A percentile compares a stretch with the other conserved stretches of the same genome.
Evolutionary conservation across 2,888 invertebrate species (phyloP).

Genomic region (Ceraclea dissimilis): DNA sequence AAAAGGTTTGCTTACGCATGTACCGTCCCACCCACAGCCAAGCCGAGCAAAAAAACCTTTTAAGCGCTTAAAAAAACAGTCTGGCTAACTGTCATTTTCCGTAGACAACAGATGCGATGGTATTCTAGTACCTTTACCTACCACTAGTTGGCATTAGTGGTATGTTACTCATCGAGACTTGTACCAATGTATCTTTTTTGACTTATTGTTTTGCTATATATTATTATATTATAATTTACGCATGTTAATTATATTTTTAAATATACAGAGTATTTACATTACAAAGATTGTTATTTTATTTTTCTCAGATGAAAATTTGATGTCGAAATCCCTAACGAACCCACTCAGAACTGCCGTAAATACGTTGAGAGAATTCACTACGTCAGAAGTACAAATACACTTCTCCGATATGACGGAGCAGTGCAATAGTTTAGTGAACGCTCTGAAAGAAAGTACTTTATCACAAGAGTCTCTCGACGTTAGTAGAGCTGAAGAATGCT

Average conservation of each 20-base stretch:
- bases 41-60: too few relatives aligned
- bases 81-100: too few relatives aligned
- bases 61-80: too few relatives aligned
- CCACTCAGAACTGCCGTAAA: constrained; percentile 43
- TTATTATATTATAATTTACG: neutral
- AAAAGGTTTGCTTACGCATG: too few relatives aligned
- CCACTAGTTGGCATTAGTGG: too few relatives aligned
- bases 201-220: neutral
- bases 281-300: constrained; percentile 8
- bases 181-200: too few relatives aligned
- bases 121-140: too few relatives aligned
- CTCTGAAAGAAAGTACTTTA: constrained; percentile 29
- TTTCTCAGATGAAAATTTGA: constrained; percentile 32
- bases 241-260: neutral
- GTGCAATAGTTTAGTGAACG: constrained; percentile 31
- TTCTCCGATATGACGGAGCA: constrained; percentile 34
- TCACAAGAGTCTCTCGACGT: constrained; percentile 38
- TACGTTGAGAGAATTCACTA: constrained; percentile 40
- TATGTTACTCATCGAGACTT: too few relatives aligned
- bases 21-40: too few relatives aligned
- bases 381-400: constrained; percentile 38
- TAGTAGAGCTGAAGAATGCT: constrained; percentile 65
- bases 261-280: neutral
- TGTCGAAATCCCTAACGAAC: constrained; percentile 42
- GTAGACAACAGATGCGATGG: too few relatives aligned